These are phyloP conservation scores for Athene cunicularia DNA, from an alignment of 2,113 vertebrate genomes.

Conservation along the genomic window DNA sequence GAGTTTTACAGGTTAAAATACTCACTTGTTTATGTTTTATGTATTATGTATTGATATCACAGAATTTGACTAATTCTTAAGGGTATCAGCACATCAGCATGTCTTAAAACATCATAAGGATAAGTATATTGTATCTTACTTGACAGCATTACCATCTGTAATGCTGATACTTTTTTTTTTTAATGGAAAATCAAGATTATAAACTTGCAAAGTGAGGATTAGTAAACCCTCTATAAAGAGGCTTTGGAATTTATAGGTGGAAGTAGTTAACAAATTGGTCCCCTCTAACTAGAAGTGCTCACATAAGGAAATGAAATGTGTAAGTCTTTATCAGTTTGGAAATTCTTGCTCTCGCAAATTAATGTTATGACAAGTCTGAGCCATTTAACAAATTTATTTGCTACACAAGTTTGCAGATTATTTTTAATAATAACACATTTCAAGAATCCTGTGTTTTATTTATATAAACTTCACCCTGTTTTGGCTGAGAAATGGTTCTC, in stretches of 20 bases:
- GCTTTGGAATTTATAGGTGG: not conserved
- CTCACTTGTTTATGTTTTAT: not conserved
- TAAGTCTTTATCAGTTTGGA: not conserved
- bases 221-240: not conserved
- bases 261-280: not conserved
- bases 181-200: not conserved
- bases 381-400: not conserved
- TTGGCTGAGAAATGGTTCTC: not conserved
- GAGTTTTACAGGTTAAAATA: slow-evolving; percentile 87
- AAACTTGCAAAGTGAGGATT: not conserved
- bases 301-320: not conserved
- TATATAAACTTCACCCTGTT: not conserved
- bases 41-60: not conserved
- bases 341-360: not conserved
- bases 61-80: not conserved
- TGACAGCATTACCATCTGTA: not conserved
- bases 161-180: not conserved
- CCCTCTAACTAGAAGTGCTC: not conserved
- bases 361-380: not conserved
- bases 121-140: not conserved
- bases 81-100: not conserved
- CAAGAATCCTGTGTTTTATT: not conserved
- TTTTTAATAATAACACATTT: not conserved
- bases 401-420: not conserved
- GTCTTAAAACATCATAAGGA: not conserved